phyloP scores from a whole-genome alignment of 64 coral and sea anemone species.

The Platygyra sinensis region DNA sequence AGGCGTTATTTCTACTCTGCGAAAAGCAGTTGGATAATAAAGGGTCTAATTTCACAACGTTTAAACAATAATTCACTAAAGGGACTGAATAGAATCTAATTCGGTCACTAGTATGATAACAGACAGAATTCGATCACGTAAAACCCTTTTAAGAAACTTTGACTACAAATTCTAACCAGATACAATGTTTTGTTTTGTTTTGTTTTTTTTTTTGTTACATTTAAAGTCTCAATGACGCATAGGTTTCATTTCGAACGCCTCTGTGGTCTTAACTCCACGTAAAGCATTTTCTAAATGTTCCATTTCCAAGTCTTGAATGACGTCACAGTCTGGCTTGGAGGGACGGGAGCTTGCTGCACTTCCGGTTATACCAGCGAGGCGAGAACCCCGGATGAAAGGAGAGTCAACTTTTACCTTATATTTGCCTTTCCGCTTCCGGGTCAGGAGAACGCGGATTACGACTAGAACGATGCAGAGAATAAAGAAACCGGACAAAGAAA shows the following conservation, averaged over 20 bases:
- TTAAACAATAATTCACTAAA: too few species aligned
- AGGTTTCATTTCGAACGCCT: conserved; percentile 2
- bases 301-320: conserved; percentile 4
- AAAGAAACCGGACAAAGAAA: not conserved
- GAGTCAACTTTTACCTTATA: not conserved
- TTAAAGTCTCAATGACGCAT: not conserved
- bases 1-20: too few species aligned
- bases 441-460: not conserved
- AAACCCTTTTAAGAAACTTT: too few species aligned
- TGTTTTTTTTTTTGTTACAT: too few species aligned
- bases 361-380: not conserved
- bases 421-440: conserved; percentile 7
- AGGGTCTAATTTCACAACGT: too few species aligned
- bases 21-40: too few species aligned
- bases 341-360: not conserved
- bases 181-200: too few species aligned
- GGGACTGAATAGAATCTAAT: too few species aligned
- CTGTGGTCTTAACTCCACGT: not conserved
- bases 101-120: too few species aligned
- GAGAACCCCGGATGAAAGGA: not conserved
- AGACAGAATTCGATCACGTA: too few species aligned
- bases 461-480: not conserved
- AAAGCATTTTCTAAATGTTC: not conserved
- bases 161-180: too few species aligned
- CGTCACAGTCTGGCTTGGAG: not conserved